phyloP scores from a whole-genome alignment of 2,888 invertebrate species.

The Rhorus exstirpatorius region DNA sequence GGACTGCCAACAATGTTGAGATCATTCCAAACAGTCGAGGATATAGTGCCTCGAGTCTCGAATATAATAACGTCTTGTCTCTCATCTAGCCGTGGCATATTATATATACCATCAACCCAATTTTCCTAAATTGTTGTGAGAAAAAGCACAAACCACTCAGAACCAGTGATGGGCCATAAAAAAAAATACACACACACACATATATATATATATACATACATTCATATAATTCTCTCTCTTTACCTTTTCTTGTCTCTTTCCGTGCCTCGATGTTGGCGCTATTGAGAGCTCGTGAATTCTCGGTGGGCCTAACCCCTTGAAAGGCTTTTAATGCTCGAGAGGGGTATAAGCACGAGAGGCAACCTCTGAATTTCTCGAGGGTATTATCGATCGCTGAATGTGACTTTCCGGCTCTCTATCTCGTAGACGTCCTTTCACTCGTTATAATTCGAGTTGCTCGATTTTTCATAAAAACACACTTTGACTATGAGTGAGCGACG shows the following conservation, averaged over 20 bases:
- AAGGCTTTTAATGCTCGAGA: constrained; percentile 63
- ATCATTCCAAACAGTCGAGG: constrained; percentile 77
- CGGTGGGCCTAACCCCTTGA: constrained; percentile 56
- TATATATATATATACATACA: neutral
- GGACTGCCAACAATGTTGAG: constrained; percentile 69
- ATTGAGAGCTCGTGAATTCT: constrained; percentile 64
- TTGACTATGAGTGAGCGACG: constrained; percentile 11
- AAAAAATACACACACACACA: neutral
- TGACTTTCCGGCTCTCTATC: constrained; percentile 41
- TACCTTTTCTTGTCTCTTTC: constrained; percentile 16
- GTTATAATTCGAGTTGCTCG: constrained; percentile 50
- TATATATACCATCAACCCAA: constrained; percentile 72
- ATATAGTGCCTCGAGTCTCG: constrained; percentile 45
- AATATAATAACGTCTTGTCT: constrained; percentile 71
- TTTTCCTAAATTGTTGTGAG: constrained; percentile 78
- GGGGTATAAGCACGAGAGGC: constrained; percentile 50
- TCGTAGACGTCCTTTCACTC: constrained; percentile 22
- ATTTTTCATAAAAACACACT: constrained; percentile 53
- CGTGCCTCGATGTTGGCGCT: constrained; percentile 33
- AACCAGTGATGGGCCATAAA: constrained; percentile 13
- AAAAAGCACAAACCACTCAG: constrained; percentile 77
- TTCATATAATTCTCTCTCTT: neutral
- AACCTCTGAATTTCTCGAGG: constrained; percentile 53
- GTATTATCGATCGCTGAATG: constrained; percentile 60
- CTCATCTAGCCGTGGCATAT: constrained; percentile 43